These are phyloP conservation scores for Acronicta alni DNA, from an alignment of 2,888 invertebrate genomes.

Conservation along the genomic window DNA sequence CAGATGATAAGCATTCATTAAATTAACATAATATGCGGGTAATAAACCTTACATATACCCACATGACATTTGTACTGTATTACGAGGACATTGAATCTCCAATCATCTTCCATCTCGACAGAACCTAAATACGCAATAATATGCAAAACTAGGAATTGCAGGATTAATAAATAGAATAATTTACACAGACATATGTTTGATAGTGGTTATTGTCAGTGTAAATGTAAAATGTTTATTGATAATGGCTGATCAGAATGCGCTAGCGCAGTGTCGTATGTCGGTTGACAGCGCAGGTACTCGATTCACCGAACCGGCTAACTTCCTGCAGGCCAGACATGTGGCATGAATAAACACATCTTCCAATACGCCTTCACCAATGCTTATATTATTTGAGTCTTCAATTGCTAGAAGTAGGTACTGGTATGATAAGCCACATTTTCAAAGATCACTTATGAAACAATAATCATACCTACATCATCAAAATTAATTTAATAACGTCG, in stretches of 20 bases:
- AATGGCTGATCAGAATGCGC: slow-evolving; percentile 72
- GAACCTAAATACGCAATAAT: slow-evolving; percentile 60
- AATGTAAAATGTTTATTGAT: slow-evolving; percentile 65
- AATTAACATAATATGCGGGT: slow-evolving; percentile 83
- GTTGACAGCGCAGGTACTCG: slow-evolving; percentile 66
- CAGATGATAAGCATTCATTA: slow-evolving; percentile 66
- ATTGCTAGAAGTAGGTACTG: slow-evolving; percentile 28
- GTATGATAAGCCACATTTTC: slow-evolving; percentile 28
- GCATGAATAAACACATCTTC: slow-evolving; percentile 80
- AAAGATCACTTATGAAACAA: slow-evolving; percentile 22
- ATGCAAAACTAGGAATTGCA: slow-evolving; percentile 54
- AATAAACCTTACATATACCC: slow-evolving; percentile 79
- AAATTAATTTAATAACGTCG: slow-evolving; percentile 8
- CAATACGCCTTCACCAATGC: slow-evolving; percentile 60
- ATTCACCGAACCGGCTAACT: slow-evolving; percentile 81
- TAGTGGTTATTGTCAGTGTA: slow-evolving; percentile 46
- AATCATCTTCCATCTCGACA: slow-evolving; percentile 61
- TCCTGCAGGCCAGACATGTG: slow-evolving; percentile 80
- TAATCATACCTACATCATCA: slow-evolving; percentile 21
- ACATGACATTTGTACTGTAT: slow-evolving; percentile 74
- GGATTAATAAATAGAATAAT: slow-evolving; percentile 53
- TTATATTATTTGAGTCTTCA: slow-evolving; percentile 33
- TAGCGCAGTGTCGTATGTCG: slow-evolving; percentile 74
- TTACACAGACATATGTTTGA: slow-evolving; percentile 51
- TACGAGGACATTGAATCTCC: slow-evolving; percentile 74